phyloP scores from a whole-genome alignment of 2,888 invertebrate genomes.

The Prosapia bicincta region DNA sequence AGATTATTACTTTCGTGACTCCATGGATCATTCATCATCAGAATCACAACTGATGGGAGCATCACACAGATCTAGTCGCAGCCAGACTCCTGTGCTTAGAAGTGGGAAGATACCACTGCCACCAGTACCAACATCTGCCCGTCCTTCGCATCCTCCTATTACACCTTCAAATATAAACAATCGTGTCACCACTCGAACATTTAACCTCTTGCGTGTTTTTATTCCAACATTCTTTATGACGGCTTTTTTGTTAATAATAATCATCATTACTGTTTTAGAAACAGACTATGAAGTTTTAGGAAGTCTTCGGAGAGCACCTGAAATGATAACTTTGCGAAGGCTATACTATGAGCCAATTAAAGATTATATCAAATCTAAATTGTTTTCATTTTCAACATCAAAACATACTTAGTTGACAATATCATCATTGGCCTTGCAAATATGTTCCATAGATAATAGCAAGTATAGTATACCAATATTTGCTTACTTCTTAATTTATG shows the following conservation, averaged over 20 bases:
- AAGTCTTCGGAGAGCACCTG: slow-evolving; percentile 68
- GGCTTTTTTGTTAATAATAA: slow-evolving; percentile 62
- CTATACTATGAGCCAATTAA: slow-evolving; percentile 83
- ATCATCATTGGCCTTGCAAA: not conserved
- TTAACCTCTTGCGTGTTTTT: slow-evolving; percentile 67
- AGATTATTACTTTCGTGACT: slow-evolving; percentile 71
- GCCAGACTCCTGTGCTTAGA: slow-evolving; percentile 48
- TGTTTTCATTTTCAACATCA: slow-evolving; percentile 5
- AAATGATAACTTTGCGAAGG: slow-evolving; percentile 67
- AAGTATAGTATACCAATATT: not conserved
- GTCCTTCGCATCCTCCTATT: slow-evolving; percentile 40
- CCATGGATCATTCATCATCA: slow-evolving; percentile 75
- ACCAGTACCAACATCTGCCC: slow-evolving; percentile 28
- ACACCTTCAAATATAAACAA: slow-evolving; percentile 4
- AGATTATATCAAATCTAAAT: slow-evolving; percentile 55
- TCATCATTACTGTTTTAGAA: slow-evolving; percentile 71
- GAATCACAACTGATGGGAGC: slow-evolving; percentile 63
- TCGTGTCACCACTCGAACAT: slow-evolving; percentile 49
- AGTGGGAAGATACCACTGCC: slow-evolving; percentile 34
- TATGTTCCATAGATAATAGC: not conserved
- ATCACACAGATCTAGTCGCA: slow-evolving; percentile 50
- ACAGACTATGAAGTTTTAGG: slow-evolving; percentile 71
- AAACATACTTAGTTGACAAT: slow-evolving; percentile 19
- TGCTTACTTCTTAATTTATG: not conserved
- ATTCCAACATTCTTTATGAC: slow-evolving; percentile 75